Evolutionary conservation across 2,797 vertebrate species (phyloP), one percentile per base, ranked within the genome.

Genomic region (Loris lydekkerianus): DNA sequence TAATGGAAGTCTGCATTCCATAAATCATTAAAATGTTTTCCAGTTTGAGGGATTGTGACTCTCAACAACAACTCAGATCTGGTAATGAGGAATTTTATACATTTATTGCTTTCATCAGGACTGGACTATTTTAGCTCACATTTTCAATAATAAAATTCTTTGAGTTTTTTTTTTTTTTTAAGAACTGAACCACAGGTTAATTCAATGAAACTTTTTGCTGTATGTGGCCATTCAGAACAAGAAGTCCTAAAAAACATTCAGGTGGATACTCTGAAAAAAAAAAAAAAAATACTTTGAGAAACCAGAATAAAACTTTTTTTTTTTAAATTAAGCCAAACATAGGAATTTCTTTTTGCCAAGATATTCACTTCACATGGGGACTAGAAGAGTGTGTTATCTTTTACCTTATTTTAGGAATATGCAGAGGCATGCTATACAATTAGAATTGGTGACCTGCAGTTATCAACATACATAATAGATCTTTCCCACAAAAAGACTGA

Each of bases 1-100:
- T 37, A 49, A 81, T 72, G 27, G 67, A 85, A 90, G 58, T 69
- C 20, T 76, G 53, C 7, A 37, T 67, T 49, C 13, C 17, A 86
- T 53, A 69, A 91, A n/a, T 82, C 15, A 75, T 70, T 77, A 49
- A 85, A 96, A 56, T 58, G 2, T 18, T 93, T 96, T 67, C 5
- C 20, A 81, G 4, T 80, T n/a, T 83, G 23, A 93, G 29, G n/a
- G 29, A 63, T 2, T 37, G 21, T 58, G 31, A 58, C 27, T 83
- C 14, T 25, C n/a, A 70, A n/a, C 18, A 80, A 43, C 5, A 73
- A 56, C 29, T 10, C 72, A 63, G 14, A 17, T 60, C 7, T 76
- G 13, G 5, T 75, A n/a, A 78, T 49, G 27, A 13, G 20, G 20
- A 34, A 70, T 70, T 21, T 81, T 63, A 46, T 2, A 56, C 20